Base-by-base conservation (phyloP, 2,113 vertebrate genomes). In the Ctenomys sociabilis region DNA sequence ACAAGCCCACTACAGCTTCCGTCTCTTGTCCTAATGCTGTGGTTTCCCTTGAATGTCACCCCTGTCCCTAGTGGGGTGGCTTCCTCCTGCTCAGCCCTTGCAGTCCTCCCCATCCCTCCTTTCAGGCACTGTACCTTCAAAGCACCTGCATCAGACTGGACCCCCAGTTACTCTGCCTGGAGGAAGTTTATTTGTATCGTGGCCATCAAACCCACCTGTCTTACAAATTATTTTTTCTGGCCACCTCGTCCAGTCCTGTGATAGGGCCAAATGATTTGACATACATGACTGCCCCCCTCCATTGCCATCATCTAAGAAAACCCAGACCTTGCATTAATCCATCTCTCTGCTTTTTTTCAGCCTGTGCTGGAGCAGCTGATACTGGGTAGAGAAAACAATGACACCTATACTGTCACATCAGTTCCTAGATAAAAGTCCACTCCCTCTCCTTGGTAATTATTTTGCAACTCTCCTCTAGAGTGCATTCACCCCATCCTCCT, bases 171-270 rank as follows among this genome's bases (percentile, higher is more conserved):
- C 64, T 75, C 35, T 9, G 6, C 70, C 17, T 45, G 68, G 17
- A 61, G 30, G 9, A 45, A 37, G 63, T 37, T 52, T 30, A 52
- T 37, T 45, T 68, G 16, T 7, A 0, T 61, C 11, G 7, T 28
- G 37, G 66, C 22, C 26, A 54, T 35, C 12, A 57, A 14, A 3
- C 22, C 75, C 16, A 32, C 17, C 14, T 32, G 68, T 28, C 45
- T 26, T 10, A 49, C 49, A 73, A 88, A 52, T 10, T 0, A 30
- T 16, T 28, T 30, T 11, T n/a, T 72, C 16, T n/a, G 49, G 12
- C 0, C 85, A n/a, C 10, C 16, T 10, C 3, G 10, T 32, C 2
- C 2, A 16, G 35, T 37, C 9, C 28, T 45, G 24, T 2, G 22
- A 7, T 28, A 59, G 37, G 21, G 45, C 70, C 5, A 26, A 40